Base-by-base conservation (phyloP, 2,888 invertebrate species). In the Cynaeus angustus region DNA sequence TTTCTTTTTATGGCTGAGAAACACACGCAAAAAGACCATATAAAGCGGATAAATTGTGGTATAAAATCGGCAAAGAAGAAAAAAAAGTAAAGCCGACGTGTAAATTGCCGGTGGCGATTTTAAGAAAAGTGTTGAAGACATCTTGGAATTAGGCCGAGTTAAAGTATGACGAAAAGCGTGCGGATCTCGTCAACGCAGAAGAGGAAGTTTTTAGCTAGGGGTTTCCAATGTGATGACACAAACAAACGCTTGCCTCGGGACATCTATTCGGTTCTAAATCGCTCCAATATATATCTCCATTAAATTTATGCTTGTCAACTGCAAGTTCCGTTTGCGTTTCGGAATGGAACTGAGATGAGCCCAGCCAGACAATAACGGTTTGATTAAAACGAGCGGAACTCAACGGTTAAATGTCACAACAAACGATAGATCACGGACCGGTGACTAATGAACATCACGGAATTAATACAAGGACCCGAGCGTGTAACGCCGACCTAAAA, bases 191-290 rank as follows among this genome's bases (percentile, higher is more conserved):
- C 62, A 53, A 21, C 21, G 16, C 10, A 37, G 52, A 41, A 45
- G 38, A 66, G 62, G 67, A 62, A 59, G 56, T 61, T 68, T 59
- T 50, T 52, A 66, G 71, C 55, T 53, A 13, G 41, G 50, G 43
- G 66, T 68, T 74, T 72, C 73, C 75, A 71, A 76, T 74, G 73
- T 72, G 76, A 76, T 74, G 78, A 77, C 76, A 77, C 75, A 78
- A 78, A 79, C 79, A 79, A 80, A 79, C 78, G 78, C 75, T 78
- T 75, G 74, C 77, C 78, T 78, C 69, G 72, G 75, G 79, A 75
- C 76, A 79, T 76, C 77, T 75, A 76, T 77, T 79, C 74, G 74
- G 70, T 75, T 68, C 61, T 68, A 68, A 66, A 71, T 71, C 68
- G 67, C 43, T 71, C 71, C 67, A 70, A 67, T 72, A 73, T 75